Conservation (phyloP, 92 coral and sea anemone species). For the Bergia sp. region DNA sequence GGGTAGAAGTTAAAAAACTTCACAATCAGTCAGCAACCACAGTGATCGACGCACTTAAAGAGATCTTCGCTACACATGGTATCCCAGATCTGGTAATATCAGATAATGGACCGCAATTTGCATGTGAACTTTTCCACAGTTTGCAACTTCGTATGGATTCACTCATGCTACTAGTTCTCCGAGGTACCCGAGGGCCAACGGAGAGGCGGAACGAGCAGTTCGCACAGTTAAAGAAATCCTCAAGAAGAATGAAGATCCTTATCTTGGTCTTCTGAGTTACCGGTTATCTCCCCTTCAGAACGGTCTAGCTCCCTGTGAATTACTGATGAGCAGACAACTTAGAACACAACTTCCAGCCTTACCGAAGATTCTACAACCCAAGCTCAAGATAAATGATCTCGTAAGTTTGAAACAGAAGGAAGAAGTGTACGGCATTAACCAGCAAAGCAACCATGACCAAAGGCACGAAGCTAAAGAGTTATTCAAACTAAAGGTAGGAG, state of each 20-base stretch:
- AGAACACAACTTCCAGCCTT: constrained; percentile 50
- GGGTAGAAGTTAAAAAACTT: constrained; percentile 53
- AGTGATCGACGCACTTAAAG: constrained; percentile 41
- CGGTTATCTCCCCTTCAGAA: constrained; percentile 49
- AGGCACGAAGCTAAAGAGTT: no score
- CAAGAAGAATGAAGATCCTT: constrained; percentile 49
- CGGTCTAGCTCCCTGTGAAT: constrained; percentile 48
- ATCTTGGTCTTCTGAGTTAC: constrained; percentile 37
- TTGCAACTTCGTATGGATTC: constrained; percentile 43
- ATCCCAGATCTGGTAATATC: constrained; percentile 55
- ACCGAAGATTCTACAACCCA: neutral
- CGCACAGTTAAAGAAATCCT: constrained; percentile 45
- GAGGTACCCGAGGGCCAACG: constrained; percentile 24
- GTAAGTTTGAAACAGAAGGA: no score
- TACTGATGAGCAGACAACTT: constrained; percentile 40
- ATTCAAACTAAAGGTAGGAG: no score
- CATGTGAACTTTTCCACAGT: neutral
- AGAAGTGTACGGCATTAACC: no score
- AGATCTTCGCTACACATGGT: constrained; percentile 58
- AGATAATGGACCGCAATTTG: constrained; percentile 45
- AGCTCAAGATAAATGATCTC: no score
- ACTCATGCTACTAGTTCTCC: constrained; percentile 64
- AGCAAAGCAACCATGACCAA: no score
- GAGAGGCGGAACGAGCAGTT: constrained; percentile 60
- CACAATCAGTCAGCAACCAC: constrained; percentile 30